Evolutionary conservation across 2,113 vertebrate species (phyloP).

Genomic region (Athene cunicularia): DNA sequence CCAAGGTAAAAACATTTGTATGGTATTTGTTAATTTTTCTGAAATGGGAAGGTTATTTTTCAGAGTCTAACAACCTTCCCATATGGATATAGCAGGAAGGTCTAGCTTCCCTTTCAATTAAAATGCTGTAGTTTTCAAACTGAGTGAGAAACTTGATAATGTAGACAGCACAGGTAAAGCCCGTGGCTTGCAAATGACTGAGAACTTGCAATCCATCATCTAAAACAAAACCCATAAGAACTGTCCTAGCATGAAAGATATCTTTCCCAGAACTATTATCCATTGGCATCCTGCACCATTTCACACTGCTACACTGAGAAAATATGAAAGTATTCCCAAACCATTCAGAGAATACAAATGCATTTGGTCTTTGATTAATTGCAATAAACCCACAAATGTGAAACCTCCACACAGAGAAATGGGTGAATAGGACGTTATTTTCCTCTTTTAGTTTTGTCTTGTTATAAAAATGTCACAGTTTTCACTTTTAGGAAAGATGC

Average conservation of each 20-base stretch:
- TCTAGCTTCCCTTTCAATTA: slow-evolving; percentile 42
- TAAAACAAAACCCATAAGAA: slow-evolving; percentile 66
- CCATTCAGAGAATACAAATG: slow-evolving; percentile 50
- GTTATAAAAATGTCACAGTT: slow-evolving; percentile 27
- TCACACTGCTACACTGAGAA: slow-evolving; percentile 8
- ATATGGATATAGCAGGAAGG: slow-evolving; percentile 35
- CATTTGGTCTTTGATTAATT: slow-evolving; percentile 43
- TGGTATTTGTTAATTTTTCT: not conserved
- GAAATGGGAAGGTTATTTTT: slow-evolving; percentile 38
- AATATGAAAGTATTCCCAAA: slow-evolving; percentile 18
- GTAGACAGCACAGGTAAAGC: slow-evolving; percentile 50
- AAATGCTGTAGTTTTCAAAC: slow-evolving; percentile 48
- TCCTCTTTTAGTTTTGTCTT: slow-evolving; percentile 34
- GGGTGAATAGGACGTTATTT: slow-evolving; percentile 39
- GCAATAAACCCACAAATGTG: slow-evolving; percentile 27
- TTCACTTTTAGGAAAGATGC: slow-evolving; percentile 37
- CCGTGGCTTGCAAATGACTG: slow-evolving; percentile 65
- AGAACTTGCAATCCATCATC: slow-evolving; percentile 66
- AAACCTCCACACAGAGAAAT: slow-evolving; percentile 5
- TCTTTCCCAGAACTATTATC: slow-evolving; percentile 56
- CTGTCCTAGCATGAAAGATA: slow-evolving; percentile 67
- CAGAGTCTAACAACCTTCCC: slow-evolving; percentile 21
- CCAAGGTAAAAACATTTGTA: slow-evolving; percentile 2
- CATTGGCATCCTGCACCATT: slow-evolving; percentile 38
- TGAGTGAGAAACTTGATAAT: slow-evolving; percentile 67